A percentile compares a stretch with the other conserved stretches of the same genome.
Evolutionary conservation across 2,797 vertebrate species (phyloP).

Genomic region (Luscinia megarhynchos): DNA sequence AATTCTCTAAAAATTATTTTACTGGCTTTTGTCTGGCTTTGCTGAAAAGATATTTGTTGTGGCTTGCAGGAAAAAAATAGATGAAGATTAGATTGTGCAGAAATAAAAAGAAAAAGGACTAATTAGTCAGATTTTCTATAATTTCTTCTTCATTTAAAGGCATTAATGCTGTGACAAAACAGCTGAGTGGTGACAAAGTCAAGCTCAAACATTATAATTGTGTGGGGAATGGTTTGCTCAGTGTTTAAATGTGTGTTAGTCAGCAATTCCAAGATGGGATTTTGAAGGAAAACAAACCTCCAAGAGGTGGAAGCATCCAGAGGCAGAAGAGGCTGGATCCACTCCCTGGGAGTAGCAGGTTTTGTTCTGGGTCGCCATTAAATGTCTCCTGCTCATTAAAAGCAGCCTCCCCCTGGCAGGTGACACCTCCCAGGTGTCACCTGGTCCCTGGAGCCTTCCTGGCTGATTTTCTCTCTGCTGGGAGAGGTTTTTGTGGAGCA

Average conservation of each 20-base stretch:
- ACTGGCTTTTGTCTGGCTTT: background rate
- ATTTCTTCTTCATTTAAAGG: background rate
- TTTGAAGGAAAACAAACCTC: background rate
- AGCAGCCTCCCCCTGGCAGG: background rate
- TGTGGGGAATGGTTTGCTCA: background rate
- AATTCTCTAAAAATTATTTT: background rate
- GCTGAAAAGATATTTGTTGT: background rate
- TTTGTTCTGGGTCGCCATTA: background rate
- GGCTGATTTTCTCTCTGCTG: background rate
- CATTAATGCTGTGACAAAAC: background rate
- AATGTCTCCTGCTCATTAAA: background rate
- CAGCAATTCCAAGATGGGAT: background rate
- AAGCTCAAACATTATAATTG: background rate
- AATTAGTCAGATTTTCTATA: background rate
- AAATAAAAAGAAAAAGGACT: background rate
- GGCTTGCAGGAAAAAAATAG: background rate
- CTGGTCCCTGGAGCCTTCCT: background rate
- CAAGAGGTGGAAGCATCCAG: background rate
- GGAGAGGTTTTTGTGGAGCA: background rate
- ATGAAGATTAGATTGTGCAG: background rate
- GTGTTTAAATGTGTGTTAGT: background rate
- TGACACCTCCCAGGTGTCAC: background rate
- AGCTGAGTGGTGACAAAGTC: background rate
- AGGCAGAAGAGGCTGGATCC: background rate
- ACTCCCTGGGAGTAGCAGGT: background rate